A percentile compares a stretch with the other conserved stretches of the same genome.
Evolutionary conservation across 1,140 invertebrate species (phyloP).

Genomic region (Eupristina koningsbergeri): DNA sequence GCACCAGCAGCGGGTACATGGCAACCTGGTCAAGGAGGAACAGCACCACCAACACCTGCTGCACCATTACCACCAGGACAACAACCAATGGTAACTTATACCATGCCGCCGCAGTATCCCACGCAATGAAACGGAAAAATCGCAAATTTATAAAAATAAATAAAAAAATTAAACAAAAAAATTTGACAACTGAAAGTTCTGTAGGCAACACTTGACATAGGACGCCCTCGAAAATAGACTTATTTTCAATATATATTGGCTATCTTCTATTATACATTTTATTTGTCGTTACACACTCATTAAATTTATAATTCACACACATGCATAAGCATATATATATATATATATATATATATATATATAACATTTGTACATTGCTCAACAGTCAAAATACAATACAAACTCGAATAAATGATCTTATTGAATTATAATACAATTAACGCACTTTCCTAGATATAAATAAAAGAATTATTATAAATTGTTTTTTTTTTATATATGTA

Average conservation of each 20-base stretch:
- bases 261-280: conserved; percentile 33
- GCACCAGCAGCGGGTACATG: conserved; percentile 74
- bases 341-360: conserved; percentile 30
- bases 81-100: conserved; percentile 82
- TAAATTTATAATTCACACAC: conserved; percentile 5
- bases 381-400: conserved; percentile 5
- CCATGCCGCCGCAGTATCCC: conserved; percentile 85
- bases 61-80: conserved; percentile 72
- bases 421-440: conserved; percentile 26
- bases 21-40: conserved; percentile 72
- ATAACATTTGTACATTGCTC: conserved; percentile 46
- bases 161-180: conserved; percentile 52
- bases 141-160: conserved; percentile 54
- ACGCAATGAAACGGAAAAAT: conserved; percentile 77
- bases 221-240: conserved; percentile 41
- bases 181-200: conserved; percentile 52
- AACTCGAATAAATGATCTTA: conserved; percentile 10
- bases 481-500: conserved; percentile 17
- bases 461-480: neutral
- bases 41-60: conserved; percentile 71
- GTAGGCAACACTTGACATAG: conserved; percentile 50
- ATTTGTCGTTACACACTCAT: conserved; percentile 26
- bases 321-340: neutral
- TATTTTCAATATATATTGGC: conserved; percentile 34
- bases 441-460: conserved; percentile 28